Evolutionary conservation across 2,797 vertebrate genomes (phyloP).

Genomic region (Eupleurogrammus muticus): DNA sequence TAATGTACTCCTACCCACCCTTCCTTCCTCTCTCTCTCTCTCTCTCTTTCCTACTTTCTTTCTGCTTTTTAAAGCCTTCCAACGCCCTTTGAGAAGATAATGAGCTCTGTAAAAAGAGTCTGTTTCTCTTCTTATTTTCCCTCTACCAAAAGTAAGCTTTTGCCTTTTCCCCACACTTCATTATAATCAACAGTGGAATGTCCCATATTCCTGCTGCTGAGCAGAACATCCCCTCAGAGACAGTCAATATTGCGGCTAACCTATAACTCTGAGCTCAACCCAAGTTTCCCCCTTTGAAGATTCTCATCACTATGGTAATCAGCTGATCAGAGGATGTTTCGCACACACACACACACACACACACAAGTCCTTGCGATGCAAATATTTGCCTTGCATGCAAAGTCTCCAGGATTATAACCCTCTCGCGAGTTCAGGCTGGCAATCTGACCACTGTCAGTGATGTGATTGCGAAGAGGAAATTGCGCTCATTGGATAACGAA

Average conservation of each 20-base stretch:
- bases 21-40: background rate
- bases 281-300: conserved; percentile 63
- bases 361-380: conserved; percentile 67
- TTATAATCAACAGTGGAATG: conserved; percentile 70
- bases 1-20: background rate
- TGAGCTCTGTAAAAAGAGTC: conserved; percentile 70
- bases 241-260: conserved; percentile 71
- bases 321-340: conserved; percentile 67
- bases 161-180: conserved; percentile 34
- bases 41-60: conserved; percentile 1
- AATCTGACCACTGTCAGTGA: conserved; percentile 31
- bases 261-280: conserved; percentile 69
- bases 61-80: conserved; percentile 61
- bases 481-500: conserved; percentile 29
- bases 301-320: conserved; percentile 75
- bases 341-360: too few relatives aligned
- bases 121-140: conserved; percentile 38
- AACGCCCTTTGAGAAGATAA: conserved; percentile 76
- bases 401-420: conserved; percentile 47
- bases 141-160: conserved; percentile 52
- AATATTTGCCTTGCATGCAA: conserved; percentile 71
- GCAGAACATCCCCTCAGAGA: conserved; percentile 70
- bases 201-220: conserved; percentile 70
- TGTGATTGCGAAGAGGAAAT: conserved; percentile 52
- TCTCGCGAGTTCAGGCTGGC: conserved; percentile 30